Evolutionary conservation across 2,113 vertebrate species (phyloP).

Genomic region (Sorex fumeus): DNA sequence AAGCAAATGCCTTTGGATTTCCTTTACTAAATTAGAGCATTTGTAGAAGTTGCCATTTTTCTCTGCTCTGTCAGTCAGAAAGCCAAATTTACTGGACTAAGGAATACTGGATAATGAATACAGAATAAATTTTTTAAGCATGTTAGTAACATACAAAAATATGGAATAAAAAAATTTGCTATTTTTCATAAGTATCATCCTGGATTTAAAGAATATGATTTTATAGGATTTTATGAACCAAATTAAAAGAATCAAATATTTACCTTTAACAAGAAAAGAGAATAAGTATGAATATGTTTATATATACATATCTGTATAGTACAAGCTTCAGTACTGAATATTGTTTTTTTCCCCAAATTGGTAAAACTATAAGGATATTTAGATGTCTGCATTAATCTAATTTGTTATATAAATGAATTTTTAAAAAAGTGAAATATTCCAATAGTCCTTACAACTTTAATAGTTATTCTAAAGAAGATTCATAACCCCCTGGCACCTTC

Average conservation of each 20-base stretch:
- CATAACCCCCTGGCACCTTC: not conserved
- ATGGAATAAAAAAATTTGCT: slow-evolving; percentile 47
- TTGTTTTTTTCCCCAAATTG: slow-evolving; percentile 25
- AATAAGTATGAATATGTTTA: not conserved
- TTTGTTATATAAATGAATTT: slow-evolving; percentile 30
- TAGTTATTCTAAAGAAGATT: not conserved
- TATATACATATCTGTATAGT: not conserved
- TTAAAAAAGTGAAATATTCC: not conserved
- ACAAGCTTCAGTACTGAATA: not conserved
- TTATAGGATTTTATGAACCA: not conserved
- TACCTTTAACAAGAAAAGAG: not conserved
- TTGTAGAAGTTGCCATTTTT: slow-evolving; percentile 78
- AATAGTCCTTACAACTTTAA: slow-evolving; percentile 1
- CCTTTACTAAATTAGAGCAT: slow-evolving; percentile 82
- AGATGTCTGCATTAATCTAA: accelerated
- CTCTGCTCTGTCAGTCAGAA: slow-evolving; percentile 46
- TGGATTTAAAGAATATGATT: slow-evolving; percentile 62
- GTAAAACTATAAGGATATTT: not conserved
- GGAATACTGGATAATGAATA: slow-evolving; percentile 35
- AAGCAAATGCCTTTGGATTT: slow-evolving; percentile 81
- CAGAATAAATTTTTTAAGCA: not conserved
- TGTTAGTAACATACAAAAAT: slow-evolving; percentile 66
- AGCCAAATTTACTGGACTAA: slow-evolving; percentile 66
- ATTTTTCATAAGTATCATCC: slow-evolving; percentile 27
- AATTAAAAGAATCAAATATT: not conserved